Conservation (phyloP, 2,888 invertebrate species). For the Cerastis leucographa region DNA sequence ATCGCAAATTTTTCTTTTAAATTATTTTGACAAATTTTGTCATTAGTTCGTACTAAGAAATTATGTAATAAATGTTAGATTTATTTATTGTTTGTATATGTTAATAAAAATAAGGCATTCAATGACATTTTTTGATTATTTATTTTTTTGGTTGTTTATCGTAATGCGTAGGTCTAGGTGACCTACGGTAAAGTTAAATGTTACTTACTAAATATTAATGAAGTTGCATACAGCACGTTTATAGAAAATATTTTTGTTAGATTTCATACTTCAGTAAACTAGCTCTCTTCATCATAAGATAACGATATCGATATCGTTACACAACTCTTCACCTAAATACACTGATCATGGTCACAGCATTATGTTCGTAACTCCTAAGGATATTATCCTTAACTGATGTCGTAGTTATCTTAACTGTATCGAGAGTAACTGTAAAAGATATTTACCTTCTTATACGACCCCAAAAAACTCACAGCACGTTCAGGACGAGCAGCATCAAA, state of each 20-base stretch:
- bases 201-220: neutral
- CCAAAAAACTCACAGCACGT: constrained; percentile 73
- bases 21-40: constrained; percentile 27
- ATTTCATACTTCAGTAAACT: neutral
- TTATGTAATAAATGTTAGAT: constrained; percentile 5
- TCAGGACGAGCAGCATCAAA: constrained; percentile 69
- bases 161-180: neutral
- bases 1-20: constrained; percentile 21
- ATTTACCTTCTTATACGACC: constrained; percentile 81
- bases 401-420: constrained; percentile 70
- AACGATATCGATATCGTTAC: neutral
- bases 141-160: neutral
- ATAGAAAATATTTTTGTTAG: neutral
- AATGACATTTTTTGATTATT: constrained; percentile 27
- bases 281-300: neutral
- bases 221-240: neutral
- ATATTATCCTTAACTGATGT: constrained; percentile 44
- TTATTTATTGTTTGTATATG: constrained; percentile 40
- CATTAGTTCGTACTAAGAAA: constrained; percentile 23
- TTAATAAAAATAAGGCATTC: constrained; percentile 10
- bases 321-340: constrained; percentile 3
- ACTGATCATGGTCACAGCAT: neutral
- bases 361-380: constrained; percentile 11
- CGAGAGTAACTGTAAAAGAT: constrained; percentile 75
- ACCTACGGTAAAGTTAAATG: neutral